Evolutionary conservation across 2,113 vertebrate species (phyloP).

Genomic region (Amblyopsis rosae): DNA sequence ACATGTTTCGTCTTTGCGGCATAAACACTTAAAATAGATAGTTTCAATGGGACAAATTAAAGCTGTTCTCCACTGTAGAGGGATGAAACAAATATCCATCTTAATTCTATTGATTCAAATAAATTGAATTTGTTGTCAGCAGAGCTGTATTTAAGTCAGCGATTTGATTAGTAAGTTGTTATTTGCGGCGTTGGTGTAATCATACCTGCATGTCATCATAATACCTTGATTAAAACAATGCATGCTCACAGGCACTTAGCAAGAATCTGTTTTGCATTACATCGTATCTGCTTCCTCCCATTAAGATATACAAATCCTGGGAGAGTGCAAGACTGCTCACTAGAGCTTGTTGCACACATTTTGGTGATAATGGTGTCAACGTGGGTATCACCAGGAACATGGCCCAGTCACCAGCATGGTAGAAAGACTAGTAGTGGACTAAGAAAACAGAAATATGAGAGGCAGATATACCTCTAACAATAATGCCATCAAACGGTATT

Average conservation of each 20-base stretch:
- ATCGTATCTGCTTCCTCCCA: too few species aligned
- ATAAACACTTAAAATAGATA: slow-evolving; percentile 52
- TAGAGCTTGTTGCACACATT: too few species aligned
- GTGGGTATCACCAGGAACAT: too few species aligned
- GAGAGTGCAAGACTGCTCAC: too few species aligned
- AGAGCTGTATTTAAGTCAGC: slow-evolving; percentile 43
- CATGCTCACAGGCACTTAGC: slow-evolving; percentile 42
- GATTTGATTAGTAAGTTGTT: slow-evolving; percentile 56
- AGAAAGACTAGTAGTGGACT: too few species aligned
- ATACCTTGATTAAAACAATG: slow-evolving; percentile 60
- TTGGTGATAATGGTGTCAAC: too few species aligned
- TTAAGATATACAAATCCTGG: too few species aligned
- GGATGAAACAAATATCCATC: slow-evolving; percentile 51
- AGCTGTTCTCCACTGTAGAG: slow-evolving; percentile 48
- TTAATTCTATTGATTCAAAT: slow-evolving; percentile 61
- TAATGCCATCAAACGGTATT: too few species aligned
- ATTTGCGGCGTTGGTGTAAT: slow-evolving; percentile 48
- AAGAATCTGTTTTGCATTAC: slow-evolving; percentile 57
- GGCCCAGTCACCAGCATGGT: too few species aligned
- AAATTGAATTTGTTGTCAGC: slow-evolving; percentile 47
- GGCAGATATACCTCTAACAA: too few species aligned
- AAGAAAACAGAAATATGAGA: too few species aligned
- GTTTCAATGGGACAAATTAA: slow-evolving; percentile 63
- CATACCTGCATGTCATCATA: slow-evolving; percentile 13
- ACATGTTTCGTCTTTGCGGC: slow-evolving; percentile 46